A percentile compares a stretch with the other conserved stretches of the same genome.
These are phyloP conservation scores for Ctenomys sociabilis DNA, from an alignment of 2,113 vertebrate genomes.

Conservation along the genomic window DNA sequence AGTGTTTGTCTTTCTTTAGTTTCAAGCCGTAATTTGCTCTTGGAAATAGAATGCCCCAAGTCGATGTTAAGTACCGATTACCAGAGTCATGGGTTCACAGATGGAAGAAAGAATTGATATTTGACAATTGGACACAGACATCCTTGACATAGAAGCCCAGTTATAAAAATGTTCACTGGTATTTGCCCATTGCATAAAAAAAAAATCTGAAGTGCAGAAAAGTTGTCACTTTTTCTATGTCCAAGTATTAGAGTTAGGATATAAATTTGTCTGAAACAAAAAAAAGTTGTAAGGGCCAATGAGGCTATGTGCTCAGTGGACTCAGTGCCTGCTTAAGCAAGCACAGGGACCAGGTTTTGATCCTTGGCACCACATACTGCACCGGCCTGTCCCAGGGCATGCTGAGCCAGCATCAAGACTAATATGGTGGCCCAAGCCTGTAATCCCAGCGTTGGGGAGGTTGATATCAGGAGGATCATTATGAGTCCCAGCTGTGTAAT, in stretches of 20 bases:
- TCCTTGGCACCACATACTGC: too few relatives aligned
- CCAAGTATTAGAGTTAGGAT: neutral
- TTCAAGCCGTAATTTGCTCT: slow-evolving; percentile 15
- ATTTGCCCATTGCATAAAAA: neutral
- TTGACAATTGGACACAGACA: neutral
- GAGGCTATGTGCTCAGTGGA: too few relatives aligned
- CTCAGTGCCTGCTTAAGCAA: too few relatives aligned
- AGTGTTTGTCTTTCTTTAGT: neutral
- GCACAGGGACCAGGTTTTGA: too few relatives aligned
- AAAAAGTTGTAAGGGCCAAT: neutral
- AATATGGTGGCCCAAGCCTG: too few relatives aligned
- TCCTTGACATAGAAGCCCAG: neutral
- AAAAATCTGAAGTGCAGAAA: neutral
- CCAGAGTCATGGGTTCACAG: neutral
- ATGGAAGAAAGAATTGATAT: neutral
- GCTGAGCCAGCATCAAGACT: too few relatives aligned
- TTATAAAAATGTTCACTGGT: neutral
- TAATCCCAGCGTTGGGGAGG: too few relatives aligned
- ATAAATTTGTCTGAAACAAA: neutral
- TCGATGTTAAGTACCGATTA: neutral
- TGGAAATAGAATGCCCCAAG: neutral
- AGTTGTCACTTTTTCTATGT: neutral
- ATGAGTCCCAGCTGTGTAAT: too few relatives aligned
- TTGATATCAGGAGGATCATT: too few relatives aligned
- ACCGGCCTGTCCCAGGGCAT: too few relatives aligned